Conservation (phyloP, 2,888 invertebrate species). For the Phyllotreta cruciferae region DNA sequence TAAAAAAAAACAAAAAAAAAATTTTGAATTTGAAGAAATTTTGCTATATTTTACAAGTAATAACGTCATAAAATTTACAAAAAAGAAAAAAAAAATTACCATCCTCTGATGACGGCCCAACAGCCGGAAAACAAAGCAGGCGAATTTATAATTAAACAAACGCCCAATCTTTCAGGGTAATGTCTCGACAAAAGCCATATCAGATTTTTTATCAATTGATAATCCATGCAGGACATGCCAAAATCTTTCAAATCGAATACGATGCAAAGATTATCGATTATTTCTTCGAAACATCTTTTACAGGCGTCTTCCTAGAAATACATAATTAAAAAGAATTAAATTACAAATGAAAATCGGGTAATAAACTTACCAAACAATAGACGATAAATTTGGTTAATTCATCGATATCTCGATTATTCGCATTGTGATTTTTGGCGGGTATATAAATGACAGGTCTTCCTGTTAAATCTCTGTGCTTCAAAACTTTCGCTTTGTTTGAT, state of each 20-base stretch:
- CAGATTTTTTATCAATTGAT: slow-evolving; percentile 79
- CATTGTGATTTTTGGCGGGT: slow-evolving; percentile 78
- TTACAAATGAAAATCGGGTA: background rate
- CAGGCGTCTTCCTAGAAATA: slow-evolving; percentile 74
- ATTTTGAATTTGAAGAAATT: slow-evolving; percentile 23
- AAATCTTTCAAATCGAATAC: slow-evolving; percentile 80
- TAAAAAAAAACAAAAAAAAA: slow-evolving; percentile 44
- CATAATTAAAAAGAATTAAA: slow-evolving; percentile 1
- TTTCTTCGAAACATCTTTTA: slow-evolving; percentile 79
- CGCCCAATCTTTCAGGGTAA: slow-evolving; percentile 79
- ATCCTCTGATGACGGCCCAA: slow-evolving; percentile 79
- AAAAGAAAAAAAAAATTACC: slow-evolving; percentile 65
- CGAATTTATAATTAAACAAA: slow-evolving; percentile 78
- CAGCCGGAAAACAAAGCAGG: slow-evolving; percentile 78
- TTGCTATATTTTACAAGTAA: too few relatives aligned
- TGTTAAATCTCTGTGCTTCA: slow-evolving; percentile 74
- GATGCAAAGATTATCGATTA: slow-evolving; percentile 80
- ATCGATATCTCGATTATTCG: slow-evolving; percentile 75
- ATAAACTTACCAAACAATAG: slow-evolving; percentile 69
- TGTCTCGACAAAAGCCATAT: slow-evolving; percentile 80
- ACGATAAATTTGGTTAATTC: slow-evolving; percentile 82
- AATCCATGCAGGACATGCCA: slow-evolving; percentile 80
- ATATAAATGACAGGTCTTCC: slow-evolving; percentile 82
- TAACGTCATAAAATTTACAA: too few relatives aligned
- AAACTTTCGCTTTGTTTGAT: slow-evolving; percentile 70